A percentile compares a stretch with the other conserved stretches of the same genome.
Conservation (phyloP, 2,113 vertebrate genomes). For the Corynorhinus townsendii region DNA sequence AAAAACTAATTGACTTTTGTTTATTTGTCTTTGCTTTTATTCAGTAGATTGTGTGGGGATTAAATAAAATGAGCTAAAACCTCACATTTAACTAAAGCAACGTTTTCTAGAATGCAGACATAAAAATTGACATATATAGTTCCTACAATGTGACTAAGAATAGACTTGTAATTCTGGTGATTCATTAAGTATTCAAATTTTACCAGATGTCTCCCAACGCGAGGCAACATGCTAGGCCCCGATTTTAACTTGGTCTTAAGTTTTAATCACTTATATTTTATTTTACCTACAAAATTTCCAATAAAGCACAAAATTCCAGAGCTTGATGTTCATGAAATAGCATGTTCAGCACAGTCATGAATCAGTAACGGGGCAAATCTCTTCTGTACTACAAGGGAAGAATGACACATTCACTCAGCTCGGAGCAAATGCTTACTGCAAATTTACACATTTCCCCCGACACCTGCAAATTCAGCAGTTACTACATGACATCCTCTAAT, state of each 20-base stretch:
- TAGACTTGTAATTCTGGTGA: conserved; percentile 43
- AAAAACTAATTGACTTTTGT: not conserved
- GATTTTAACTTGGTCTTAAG: not conserved
- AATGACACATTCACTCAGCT: not conserved
- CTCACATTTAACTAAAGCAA: not conserved
- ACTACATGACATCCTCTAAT: conserved; percentile 23
- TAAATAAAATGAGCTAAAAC: not conserved
- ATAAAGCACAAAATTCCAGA: conserved; percentile 23
- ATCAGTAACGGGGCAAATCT: not conserved
- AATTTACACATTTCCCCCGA: conserved; percentile 40
- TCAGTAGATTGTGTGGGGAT: not conserved
- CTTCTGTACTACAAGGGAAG: not conserved
- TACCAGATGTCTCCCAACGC: not conserved
- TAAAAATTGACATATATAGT: not conserved
- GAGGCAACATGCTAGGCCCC: not conserved
- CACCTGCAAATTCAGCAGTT: conserved; percentile 55
- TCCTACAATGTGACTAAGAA: conserved; percentile 30
- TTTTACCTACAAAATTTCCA: conserved; percentile 45
- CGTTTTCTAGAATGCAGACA: not conserved
- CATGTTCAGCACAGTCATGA: not conserved
- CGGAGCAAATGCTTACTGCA: conserved; percentile 15
- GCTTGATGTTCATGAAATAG: conserved; percentile 41
- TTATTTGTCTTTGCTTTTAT: conserved; percentile 19
- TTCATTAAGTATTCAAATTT: conserved; percentile 47
- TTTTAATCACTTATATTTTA: conserved; percentile 65